Evolutionary conservation across 2,888 invertebrate genomes (phyloP).

Genomic region (Drosophila kokeensis): DNA sequence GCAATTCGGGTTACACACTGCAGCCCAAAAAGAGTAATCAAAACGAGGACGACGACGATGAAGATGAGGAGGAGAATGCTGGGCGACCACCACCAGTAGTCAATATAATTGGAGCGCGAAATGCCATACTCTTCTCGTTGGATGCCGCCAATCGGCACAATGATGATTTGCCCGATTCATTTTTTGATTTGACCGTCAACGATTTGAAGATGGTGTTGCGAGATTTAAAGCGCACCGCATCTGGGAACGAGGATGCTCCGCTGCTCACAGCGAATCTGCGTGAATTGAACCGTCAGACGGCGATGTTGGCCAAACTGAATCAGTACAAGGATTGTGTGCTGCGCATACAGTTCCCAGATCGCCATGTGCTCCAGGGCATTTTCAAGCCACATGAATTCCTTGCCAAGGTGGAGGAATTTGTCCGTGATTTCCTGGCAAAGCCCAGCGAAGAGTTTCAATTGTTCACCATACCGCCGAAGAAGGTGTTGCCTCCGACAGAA

Average conservation of each 20-base stretch:
- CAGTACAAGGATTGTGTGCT: slow-evolving; percentile 92
- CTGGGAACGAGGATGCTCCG: slow-evolving; percentile 90
- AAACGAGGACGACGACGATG: slow-evolving; percentile 41
- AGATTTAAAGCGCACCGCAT: slow-evolving; percentile 89
- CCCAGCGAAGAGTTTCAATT: slow-evolving; percentile 90
- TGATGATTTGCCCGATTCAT: slow-evolving; percentile 93
- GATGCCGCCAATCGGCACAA: slow-evolving; percentile 87
- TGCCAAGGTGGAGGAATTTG: slow-evolving; percentile 89
- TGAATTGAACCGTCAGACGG: slow-evolving; percentile 87
- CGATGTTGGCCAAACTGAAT: slow-evolving; percentile 87
- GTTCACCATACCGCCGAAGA: slow-evolving; percentile 94
- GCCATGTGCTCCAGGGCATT: slow-evolving; percentile 93
- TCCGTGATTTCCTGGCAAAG: slow-evolving; percentile 89
- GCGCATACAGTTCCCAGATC: slow-evolving; percentile 94
- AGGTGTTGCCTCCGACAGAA: slow-evolving; percentile 87
- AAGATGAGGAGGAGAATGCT: slow-evolving; percentile 54
- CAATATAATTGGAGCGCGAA: slow-evolving; percentile 85
- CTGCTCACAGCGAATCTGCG: slow-evolving; percentile 89
- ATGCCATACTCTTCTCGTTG: slow-evolving; percentile 90
- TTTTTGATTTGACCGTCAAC: slow-evolving; percentile 93
- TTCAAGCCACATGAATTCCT: slow-evolving; percentile 92
- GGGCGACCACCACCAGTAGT: slow-evolving; percentile 71
- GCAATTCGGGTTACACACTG: slow-evolving; percentile 77
- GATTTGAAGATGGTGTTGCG: slow-evolving; percentile 92
- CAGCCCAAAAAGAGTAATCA: slow-evolving; percentile 37